Percentiles rank a stretch among this genome's conserved stretches.
Evolutionary conservation across 2,888 invertebrate species (phyloP).

Genomic region (Amphiduros pacificus): DNA sequence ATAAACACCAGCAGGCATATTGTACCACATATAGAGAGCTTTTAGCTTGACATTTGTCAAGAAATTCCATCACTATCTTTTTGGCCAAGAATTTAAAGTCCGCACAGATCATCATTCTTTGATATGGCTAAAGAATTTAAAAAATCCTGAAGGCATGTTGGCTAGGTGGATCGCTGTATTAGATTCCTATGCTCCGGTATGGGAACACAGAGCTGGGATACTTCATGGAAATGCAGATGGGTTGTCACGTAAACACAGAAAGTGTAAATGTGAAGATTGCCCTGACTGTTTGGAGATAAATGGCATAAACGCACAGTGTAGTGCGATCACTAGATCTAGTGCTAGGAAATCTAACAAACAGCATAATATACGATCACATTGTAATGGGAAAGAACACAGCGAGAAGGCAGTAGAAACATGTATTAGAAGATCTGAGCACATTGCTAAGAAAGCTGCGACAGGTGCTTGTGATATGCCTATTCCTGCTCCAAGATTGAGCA

Average conservation of each 20-base stretch:
- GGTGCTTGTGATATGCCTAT: too few species aligned
- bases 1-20: neutral
- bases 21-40: neutral
- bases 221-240: neutral
- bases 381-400: too few species aligned
- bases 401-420: too few species aligned
- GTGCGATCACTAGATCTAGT: too few species aligned
- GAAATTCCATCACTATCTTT: neutral
- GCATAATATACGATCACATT: too few species aligned
- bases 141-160: neutral
- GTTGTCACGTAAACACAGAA: neutral
- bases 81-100: neutral
- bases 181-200: neutral
- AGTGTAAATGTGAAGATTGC: neutral
- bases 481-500: too few species aligned
- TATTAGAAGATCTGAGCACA: too few species aligned
- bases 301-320: too few species aligned
- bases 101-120: neutral
- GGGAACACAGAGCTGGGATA: neutral
- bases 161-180: neutral
- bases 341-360: too few species aligned
- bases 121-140: neutral
- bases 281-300: too few species aligned
- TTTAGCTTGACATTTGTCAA: neutral
- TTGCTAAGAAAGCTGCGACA: too few species aligned